Evolutionary conservation across 37 sponge, comb jelly and placozoan genomes (phyloP), one percentile per base, ranked within the genome.

Genomic region (Amphimedon queenslandica): DNA sequence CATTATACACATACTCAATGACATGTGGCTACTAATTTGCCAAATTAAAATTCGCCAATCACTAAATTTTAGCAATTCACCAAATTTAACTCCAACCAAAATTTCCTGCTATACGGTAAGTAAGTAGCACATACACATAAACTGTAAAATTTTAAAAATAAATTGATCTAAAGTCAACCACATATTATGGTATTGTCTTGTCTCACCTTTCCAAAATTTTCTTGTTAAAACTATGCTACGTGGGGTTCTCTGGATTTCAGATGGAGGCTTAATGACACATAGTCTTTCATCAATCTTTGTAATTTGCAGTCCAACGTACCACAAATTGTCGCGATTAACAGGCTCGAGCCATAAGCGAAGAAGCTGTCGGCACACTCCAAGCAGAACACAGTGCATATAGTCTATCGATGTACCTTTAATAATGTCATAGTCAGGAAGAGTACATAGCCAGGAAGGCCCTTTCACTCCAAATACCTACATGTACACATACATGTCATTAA

Each of bases 381-480:
- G 57, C 36, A 66, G 58, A 24, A 66, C 74, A 40, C 66, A 53
- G 56, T 81, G 82, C 82, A 81, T 81, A 55, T 81, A 81, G 36
- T 81, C 82, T 20, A 73, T 33, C 16, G 67, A 25, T 38, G 71
- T 58, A 53, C 74, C 82, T 3, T 36, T 24, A 66, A 81, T 63
- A 1, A 81, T 35, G 55, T 81, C 58, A 73, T 63, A 81, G 24
- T 65, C 27, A 37, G 82, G 74, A 43, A 81, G 40, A 0, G 40
- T 61, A n/a, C 29, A 28, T n/a, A 81, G 57, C 58, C 64, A 61
- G 23, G 69, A 66, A 53, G 74, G 74, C 23, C 82, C 73, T 23
- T 81, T 81, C 1, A 81, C 67, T 51, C 82, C 82, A 81, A 66
- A 42, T 21, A 65, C 82, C 82, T 81, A 20, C 16, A 73, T 8